A percentile compares a stretch with the other conserved stretches of the same genome.
These are phyloP conservation scores for Aphrocallistes beatrix DNA, from an alignment of 37 sponge, comb jelly and placozoan genomes.

Conservation along the genomic window DNA sequence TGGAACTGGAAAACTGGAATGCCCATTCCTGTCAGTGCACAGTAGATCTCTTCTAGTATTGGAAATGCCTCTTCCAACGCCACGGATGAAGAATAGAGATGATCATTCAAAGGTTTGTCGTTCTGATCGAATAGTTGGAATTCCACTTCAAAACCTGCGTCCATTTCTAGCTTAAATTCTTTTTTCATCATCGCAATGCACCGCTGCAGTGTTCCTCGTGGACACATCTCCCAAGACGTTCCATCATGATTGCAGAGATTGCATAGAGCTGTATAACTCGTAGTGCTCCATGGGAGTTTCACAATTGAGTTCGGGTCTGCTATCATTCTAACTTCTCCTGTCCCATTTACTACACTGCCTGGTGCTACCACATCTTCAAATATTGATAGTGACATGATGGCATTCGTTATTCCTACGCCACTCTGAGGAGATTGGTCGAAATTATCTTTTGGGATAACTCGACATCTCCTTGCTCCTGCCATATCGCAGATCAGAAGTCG, in stretches of 20 bases:
- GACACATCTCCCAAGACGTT: constrained; percentile 25
- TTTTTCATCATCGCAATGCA: constrained; percentile 12
- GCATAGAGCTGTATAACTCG: background rate
- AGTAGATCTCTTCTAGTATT: constrained; percentile 23
- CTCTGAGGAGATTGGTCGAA: background rate
- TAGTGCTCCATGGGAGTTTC: constrained; percentile 21
- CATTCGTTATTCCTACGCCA: background rate
- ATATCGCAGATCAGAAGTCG: background rate
- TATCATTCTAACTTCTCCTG: constrained; percentile 29
- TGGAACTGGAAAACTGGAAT: constrained; percentile 19
- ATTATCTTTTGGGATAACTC: background rate
- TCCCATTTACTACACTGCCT: constrained; percentile 14
- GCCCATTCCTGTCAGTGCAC: constrained; percentile 23
- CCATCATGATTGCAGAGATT: constrained; percentile 26
- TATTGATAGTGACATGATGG: constrained; percentile 19
- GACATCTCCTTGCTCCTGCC: background rate
- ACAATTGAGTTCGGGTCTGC: constrained; percentile 27
- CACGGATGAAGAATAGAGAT: background rate
- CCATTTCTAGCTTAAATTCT: constrained; percentile 5
- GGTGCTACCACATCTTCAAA: constrained; percentile 20
- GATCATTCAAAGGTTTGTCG: constrained; percentile 20
- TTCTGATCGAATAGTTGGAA: constrained; percentile 21
- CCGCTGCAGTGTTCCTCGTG: constrained; percentile 19
- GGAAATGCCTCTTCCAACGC: background rate
- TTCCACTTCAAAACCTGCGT: constrained; percentile 35